Percentiles rank a stretch among this genome's conserved stretches.
These are phyloP conservation scores for Sepiola atlantica DNA, from an alignment of 2,888 invertebrate genomes.

Conservation along the genomic window DNA sequence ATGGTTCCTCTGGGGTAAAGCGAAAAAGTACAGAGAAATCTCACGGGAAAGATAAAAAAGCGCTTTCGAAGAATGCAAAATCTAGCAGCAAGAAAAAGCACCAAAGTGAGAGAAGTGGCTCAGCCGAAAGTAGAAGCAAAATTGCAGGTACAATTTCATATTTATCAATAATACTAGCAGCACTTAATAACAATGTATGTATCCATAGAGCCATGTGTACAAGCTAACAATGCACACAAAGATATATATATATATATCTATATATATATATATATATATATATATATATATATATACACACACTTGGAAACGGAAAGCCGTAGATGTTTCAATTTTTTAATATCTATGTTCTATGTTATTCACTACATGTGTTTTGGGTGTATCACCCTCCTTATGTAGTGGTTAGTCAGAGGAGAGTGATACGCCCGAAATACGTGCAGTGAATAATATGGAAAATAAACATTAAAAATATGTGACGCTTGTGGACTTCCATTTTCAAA, in stretches of 20 bases:
- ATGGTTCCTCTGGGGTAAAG: conserved; percentile 33
- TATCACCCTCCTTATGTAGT: too few species aligned
- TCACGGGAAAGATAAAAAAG: conserved; percentile 11
- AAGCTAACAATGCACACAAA: not conserved
- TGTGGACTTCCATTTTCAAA: too few species aligned
- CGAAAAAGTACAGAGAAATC: not conserved
- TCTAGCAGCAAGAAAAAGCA: conserved; percentile 32
- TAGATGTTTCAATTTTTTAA: too few species aligned
- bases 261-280: not conserved
- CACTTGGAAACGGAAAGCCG: not conserved
- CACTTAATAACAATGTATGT: not conserved
- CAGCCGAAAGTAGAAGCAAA: conserved; percentile 64
- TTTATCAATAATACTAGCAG: conserved; percentile 37
- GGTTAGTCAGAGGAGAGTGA: too few species aligned
- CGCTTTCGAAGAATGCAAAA: not conserved
- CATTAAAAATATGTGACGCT: too few species aligned
- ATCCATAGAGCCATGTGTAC: not conserved
- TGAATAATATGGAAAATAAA: too few species aligned
- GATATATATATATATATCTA: not conserved
- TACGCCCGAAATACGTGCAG: too few species aligned
- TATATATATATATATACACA: not conserved
- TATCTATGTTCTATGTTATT: too few species aligned
- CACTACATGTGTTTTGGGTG: too few species aligned
- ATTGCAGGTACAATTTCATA: conserved; percentile 60
- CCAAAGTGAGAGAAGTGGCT: conserved; percentile 51